Conservation (phyloP, 2,797 vertebrate genomes). For the Mus spretus region DNA sequence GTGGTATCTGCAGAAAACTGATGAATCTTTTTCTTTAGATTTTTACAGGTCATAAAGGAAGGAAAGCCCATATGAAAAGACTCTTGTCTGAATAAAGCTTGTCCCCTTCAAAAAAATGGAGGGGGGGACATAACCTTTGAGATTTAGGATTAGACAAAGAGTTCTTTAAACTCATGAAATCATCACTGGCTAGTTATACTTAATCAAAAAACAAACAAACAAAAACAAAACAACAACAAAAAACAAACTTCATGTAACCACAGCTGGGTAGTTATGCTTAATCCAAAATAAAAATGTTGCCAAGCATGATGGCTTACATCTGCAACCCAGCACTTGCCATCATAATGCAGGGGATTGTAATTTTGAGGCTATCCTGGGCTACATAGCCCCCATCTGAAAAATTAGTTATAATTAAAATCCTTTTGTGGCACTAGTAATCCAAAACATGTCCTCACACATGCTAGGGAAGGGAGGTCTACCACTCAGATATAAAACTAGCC, state of each 20-base stretch:
- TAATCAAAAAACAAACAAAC: conserved; percentile 29
- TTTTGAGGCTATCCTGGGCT: background rate
- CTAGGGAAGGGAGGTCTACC: background rate
- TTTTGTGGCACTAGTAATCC: background rate
- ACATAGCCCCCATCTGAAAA: background rate
- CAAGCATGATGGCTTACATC: background rate
- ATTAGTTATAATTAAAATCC: background rate
- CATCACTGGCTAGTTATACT: background rate
- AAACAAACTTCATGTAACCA: background rate
- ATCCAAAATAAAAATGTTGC: conserved; percentile 16
- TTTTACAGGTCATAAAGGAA: background rate
- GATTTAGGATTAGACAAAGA: conserved; percentile 3
- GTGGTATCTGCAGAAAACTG: background rate
- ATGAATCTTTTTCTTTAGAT: background rate
- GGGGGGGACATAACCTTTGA: background rate
- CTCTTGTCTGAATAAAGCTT: background rate
- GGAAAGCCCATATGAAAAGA: background rate
- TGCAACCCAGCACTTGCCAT: background rate
- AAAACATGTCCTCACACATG: background rate
- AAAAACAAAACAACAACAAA: conserved; percentile 3
- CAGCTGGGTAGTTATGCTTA: background rate
- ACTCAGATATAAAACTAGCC: background rate
- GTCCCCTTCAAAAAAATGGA: background rate
- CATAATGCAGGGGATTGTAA: background rate
- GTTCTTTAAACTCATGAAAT: background rate